Percentiles rank a stretch among this genome's conserved stretches.
Evolutionary conservation across 2,888 invertebrate species (phyloP).

Genomic region (Sarcophaga carnaria): DNA sequence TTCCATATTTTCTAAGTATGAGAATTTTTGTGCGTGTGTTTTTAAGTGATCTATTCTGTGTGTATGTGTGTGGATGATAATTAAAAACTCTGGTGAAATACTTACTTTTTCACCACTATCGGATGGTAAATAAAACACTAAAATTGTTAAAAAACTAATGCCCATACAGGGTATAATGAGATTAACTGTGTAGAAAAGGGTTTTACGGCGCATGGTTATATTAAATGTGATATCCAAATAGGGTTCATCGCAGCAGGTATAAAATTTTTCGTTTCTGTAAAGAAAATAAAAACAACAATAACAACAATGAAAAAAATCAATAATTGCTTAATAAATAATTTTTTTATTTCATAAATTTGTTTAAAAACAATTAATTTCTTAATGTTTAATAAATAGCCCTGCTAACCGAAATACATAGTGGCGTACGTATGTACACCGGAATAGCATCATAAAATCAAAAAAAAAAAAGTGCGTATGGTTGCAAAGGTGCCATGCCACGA

Average conservation of each 20-base stretch:
- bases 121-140: constrained; percentile 98
- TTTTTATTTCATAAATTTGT: too few relatives aligned
- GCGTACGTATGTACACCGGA: too few relatives aligned
- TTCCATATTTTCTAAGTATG: too few relatives aligned
- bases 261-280: constrained; percentile 93
- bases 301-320: not conserved
- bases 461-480: too few relatives aligned
- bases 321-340: not conserved
- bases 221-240: constrained; percentile 98
- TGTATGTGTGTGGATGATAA: not conserved
- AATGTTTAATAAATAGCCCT: too few relatives aligned
- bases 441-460: too few relatives aligned
- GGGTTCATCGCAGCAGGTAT: constrained; percentile 98
- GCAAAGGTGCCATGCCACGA: too few relatives aligned
- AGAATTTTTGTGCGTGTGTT: too few relatives aligned
- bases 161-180: constrained; percentile 98
- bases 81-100: constrained; percentile 35
- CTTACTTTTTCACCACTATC: constrained; percentile 98
- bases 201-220: constrained; percentile 97
- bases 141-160: constrained; percentile 97
- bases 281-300: constrained; percentile 7
- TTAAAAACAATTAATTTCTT: too few relatives aligned
- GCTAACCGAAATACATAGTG: too few relatives aligned
- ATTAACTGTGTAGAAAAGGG: constrained; percentile 98
- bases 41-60: not conserved